A percentile compares a stretch with the other conserved stretches of the same genome.
These are phyloP conservation scores for Magallana gigas DNA, from an alignment of 1,140 invertebrate species.

Conservation along the genomic window DNA sequence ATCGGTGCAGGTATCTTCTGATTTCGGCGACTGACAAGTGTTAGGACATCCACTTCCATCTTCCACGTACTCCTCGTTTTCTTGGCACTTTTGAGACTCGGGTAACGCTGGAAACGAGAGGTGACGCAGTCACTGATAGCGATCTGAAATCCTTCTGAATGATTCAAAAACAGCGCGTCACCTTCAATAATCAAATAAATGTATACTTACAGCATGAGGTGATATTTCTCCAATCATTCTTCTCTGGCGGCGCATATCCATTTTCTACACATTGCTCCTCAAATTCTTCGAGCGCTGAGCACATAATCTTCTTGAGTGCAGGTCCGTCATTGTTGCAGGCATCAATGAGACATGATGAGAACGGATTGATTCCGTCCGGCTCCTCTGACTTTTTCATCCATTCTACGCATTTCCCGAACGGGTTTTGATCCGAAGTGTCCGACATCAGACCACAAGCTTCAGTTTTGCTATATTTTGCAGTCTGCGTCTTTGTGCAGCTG, in stretches of 20 bases:
- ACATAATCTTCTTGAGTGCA: background rate
- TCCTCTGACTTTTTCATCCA: background rate
- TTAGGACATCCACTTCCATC: too few species aligned
- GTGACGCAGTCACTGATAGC: too few species aligned
- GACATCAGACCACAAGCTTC: background rate
- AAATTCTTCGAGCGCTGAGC: background rate
- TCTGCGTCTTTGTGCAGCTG: background rate
- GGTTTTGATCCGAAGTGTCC: background rate
- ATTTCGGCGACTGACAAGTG: too few species aligned
- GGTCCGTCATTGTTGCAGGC: constrained; percentile 5
- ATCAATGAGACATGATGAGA: constrained; percentile 1
- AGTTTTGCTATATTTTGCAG: background rate
- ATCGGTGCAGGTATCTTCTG: too few species aligned
- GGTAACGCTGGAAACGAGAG: constrained; percentile 32
- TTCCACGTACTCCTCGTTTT: too few species aligned
- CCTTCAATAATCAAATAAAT: background rate
- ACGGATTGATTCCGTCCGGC: background rate
- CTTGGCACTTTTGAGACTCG: background rate
- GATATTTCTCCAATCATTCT: constrained; percentile 9
- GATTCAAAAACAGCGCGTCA: too few species aligned
- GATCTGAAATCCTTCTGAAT: too few species aligned
- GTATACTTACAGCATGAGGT: constrained; percentile 70
- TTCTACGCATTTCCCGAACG: background rate
- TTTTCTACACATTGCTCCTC: background rate
- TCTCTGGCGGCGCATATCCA: background rate